Evolutionary conservation across 2,797 vertebrate genomes (phyloP).

Genomic region (Masticophis lateralis): DNA sequence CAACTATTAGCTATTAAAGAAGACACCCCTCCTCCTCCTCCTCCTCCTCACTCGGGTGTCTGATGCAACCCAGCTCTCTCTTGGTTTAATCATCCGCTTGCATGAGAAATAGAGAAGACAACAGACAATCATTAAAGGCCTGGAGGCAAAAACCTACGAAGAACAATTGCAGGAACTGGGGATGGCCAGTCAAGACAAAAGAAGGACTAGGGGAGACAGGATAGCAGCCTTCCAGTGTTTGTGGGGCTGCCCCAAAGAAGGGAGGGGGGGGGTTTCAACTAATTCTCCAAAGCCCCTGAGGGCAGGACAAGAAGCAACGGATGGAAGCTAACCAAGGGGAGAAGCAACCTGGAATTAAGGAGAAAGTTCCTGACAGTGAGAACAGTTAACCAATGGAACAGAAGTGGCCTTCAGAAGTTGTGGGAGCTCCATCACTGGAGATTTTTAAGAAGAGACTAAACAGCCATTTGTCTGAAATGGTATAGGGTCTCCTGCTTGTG

Average conservation of each 20-base stretch:
- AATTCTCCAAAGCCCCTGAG: not conserved
- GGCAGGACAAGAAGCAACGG: not conserved
- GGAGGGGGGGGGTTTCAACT: fast-evolving
- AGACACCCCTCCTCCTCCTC: fast-evolving
- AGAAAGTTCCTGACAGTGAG: fast-evolving
- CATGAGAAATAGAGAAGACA: not conserved
- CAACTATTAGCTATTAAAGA: not conserved
- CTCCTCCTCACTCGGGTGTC: not conserved
- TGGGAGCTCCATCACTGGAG: not conserved
- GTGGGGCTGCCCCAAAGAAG: not conserved
- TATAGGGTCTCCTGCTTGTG: too few species aligned
- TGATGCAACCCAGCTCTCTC: not conserved
- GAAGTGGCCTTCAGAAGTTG: not conserved
- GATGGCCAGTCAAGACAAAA: too few species aligned
- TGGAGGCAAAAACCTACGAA: too few species aligned
- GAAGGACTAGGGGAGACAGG: too few species aligned
- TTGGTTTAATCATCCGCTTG: not conserved
- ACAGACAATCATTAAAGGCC: too few species aligned
- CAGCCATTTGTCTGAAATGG: too few species aligned
- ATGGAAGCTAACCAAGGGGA: not conserved
- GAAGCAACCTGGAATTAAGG: not conserved
- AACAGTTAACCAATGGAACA: not conserved
- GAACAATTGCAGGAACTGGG: too few species aligned
- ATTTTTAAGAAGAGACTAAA: too few species aligned
- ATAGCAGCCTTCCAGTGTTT: not conserved